phyloP scores from a whole-genome alignment of 2,888 invertebrate species.

The Cephus spinipes region DNA sequence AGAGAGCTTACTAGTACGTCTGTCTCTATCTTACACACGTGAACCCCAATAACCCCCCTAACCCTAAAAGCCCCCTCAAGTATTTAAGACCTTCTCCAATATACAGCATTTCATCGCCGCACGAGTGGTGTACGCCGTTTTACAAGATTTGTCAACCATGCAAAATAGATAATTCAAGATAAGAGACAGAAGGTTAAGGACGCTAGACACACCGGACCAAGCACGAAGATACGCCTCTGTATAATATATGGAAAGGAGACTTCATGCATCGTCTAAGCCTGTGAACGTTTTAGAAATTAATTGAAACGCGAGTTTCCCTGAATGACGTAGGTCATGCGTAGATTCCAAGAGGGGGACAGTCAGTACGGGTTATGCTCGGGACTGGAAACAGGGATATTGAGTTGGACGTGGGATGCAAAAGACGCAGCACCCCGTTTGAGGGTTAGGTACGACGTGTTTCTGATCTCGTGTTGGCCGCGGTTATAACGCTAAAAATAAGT shows the following conservation, averaged over 20 bases:
- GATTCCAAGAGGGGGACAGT: neutral
- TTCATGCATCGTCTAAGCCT: neutral
- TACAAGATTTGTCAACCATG: neutral
- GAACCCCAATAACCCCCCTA: neutral
- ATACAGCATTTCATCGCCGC: neutral
- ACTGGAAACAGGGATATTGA: conserved; percentile 13
- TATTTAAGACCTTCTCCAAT: neutral
- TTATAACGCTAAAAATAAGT: neutral
- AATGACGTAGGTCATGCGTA: neutral
- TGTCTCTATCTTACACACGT: neutral
- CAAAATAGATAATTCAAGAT: neutral
- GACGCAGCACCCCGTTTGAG: neutral
- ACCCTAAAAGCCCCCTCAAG: neutral
- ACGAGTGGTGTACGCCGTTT: neutral
- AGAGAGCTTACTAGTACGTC: neutral
- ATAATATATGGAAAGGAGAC: neutral
- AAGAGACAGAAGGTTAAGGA: neutral
- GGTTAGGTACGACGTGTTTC: neutral
- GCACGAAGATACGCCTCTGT: neutral
- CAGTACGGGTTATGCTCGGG: neutral
- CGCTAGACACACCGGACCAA: neutral
- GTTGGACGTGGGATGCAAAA: neutral
- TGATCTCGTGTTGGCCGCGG: neutral
- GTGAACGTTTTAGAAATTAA: neutral
- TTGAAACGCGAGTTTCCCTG: neutral